Conservation (phyloP, 2,113 vertebrate species). For the Dendrocopos noguchii region DNA sequence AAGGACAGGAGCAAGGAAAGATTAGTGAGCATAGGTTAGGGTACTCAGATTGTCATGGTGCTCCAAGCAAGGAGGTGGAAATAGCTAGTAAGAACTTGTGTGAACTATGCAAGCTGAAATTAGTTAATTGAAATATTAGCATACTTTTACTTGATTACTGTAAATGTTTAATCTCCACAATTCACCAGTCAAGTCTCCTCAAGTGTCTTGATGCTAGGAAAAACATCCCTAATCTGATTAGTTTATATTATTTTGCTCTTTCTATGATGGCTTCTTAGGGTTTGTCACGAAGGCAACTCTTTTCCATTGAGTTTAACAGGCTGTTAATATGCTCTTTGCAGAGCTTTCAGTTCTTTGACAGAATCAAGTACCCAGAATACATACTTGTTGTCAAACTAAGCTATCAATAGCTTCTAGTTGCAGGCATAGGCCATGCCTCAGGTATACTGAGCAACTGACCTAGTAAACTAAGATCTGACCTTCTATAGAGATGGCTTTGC, state of each 20-base stretch:
- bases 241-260: neutral
- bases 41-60: neutral
- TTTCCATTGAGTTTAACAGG: neutral
- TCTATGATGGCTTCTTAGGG: neutral
- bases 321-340: neutral
- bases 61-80: neutral
- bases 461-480: neutral
- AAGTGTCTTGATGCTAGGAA: neutral
- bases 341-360: neutral
- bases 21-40: neutral
- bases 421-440: neutral
- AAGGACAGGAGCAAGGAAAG: neutral
- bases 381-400: neutral
- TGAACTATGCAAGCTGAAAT: neutral
- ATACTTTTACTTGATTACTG: neutral
- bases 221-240: neutral
- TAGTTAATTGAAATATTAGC: conserved; percentile 6
- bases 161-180: neutral
- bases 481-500: neutral
- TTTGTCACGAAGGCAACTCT: neutral
- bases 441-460: neutral
- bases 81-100: neutral
- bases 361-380: neutral
- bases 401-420: neutral
- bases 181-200: neutral